Conservation (phyloP, 2,797 vertebrate genomes). For the Sebastes diploproa region DNA sequence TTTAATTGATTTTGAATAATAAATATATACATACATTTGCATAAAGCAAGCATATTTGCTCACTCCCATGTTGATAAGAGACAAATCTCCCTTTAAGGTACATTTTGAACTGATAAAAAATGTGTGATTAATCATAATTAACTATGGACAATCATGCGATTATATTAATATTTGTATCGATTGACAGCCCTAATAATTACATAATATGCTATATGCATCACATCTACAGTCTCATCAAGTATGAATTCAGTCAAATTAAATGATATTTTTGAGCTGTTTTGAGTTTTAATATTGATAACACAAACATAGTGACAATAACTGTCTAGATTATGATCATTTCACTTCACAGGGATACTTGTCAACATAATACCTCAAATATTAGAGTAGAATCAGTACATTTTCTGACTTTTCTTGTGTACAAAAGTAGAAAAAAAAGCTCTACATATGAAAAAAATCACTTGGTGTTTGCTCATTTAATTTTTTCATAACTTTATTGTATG, state of each 20-base stretch:
- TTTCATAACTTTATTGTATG: too few relatives aligned
- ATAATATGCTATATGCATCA: not conserved
- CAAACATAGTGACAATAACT: not conserved
- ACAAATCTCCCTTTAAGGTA: too few relatives aligned
- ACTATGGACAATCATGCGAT: too few relatives aligned
- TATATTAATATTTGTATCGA: too few relatives aligned
- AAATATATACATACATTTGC: too few relatives aligned
- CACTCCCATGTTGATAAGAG: too few relatives aligned
- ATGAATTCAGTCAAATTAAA: not conserved
- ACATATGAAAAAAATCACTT: not conserved
- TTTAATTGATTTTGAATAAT: too few relatives aligned
- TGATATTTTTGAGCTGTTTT: accelerated
- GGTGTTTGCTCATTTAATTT: not conserved
- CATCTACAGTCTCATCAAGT: not conserved
- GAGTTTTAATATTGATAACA: not conserved
- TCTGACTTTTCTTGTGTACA: not conserved
- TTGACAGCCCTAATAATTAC: not conserved
- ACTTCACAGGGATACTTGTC: not conserved
- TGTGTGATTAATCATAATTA: too few relatives aligned
- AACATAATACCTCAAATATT: not conserved
- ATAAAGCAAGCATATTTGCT: too few relatives aligned
- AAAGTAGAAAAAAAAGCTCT: not conserved
- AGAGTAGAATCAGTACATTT: not conserved
- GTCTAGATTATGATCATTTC: not conserved
- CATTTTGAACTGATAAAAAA: too few relatives aligned